Base-by-base conservation (phyloP, 2,797 vertebrate species). In the Argyrosomus regius region DNA sequence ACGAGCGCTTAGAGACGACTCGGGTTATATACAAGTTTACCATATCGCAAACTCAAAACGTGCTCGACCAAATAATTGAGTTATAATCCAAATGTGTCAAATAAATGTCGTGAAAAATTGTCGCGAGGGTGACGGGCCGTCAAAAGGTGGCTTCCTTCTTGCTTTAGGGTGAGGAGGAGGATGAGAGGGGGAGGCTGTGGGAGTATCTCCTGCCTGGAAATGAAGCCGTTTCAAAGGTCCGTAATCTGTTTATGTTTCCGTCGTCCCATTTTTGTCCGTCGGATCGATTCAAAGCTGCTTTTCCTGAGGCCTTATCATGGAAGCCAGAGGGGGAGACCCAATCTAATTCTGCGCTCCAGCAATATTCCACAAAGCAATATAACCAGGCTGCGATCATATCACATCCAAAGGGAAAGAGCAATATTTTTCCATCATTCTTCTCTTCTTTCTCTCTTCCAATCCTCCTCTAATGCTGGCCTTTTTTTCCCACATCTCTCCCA, bases 351-450 rank as follows among this genome's bases (percentile, higher is more conserved):
- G 80, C 41, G 78, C 89, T 81, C 88, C 90, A 75, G 90, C 91
- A 94, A 93, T 95, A 93, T 94, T 91, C 93, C 91, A 92, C 93
- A 92, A 93, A 94, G 92, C 93, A 94, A 95, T 95, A 95, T 90
- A 77, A 80, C 79, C 85, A 50, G 68, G 52, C 85, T 80, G 85
- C 80, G 88, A 94, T 94, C 82, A 82, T 85, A 94, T 93, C 93
- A 92, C 90, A 88, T 91, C 92, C 90, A 88, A 87, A 85, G 83
- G 89, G 91, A 89, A 89, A 90, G 86, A 85, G 90, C 89, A 94
- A 94, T 94, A 93, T 94, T 92, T 92, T 80, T 58, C 87, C 91
- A 92, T 93, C 93, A 86, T 87, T 89, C 83, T 83, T 80, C 77
- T 90, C 75, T 53, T 85, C 78, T 85, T 82, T 90, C 80, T 80